These are phyloP conservation scores for Ptychobarbus kaznakovi DNA, from an alignment of 2,797 vertebrate genomes.

Conservation along the genomic window DNA sequence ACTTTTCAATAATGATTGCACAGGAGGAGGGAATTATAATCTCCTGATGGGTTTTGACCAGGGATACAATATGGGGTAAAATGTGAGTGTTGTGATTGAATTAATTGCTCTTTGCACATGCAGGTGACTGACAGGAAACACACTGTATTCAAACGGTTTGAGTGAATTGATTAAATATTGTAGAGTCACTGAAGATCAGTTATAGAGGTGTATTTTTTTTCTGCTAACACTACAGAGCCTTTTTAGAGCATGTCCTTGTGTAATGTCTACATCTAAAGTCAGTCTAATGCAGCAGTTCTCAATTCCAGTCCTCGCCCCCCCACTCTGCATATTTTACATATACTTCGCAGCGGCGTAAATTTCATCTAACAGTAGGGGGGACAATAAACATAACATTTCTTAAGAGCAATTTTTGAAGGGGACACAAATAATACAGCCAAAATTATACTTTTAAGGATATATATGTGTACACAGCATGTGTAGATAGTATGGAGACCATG, in stretches of 20 bases:
- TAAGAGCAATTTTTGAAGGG: too few relatives aligned
- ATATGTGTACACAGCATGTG: too few relatives aligned
- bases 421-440: too few relatives aligned
- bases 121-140: conserved; percentile 10
- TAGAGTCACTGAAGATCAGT: not conserved
- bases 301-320: too few relatives aligned
- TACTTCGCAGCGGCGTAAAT: too few relatives aligned
- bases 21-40: conserved; percentile 76
- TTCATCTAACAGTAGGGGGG: too few relatives aligned
- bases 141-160: not conserved
- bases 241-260: not conserved
- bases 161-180: conserved; percentile 17
- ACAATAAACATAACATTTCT: too few relatives aligned
- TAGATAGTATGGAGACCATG: too few relatives aligned
- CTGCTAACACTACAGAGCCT: not conserved
- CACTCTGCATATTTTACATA: too few relatives aligned
- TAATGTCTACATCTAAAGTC: too few relatives aligned
- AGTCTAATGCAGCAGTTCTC: too few relatives aligned
- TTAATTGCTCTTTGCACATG: conserved; percentile 43
- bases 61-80: conserved; percentile 44
- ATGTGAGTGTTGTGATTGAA: conserved; percentile 46
- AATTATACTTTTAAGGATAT: too few relatives aligned
- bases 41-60: conserved; percentile 64
- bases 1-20: conserved; percentile 85
- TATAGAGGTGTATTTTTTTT: conserved; percentile 1